phyloP scores from a whole-genome alignment of 37 sponge, comb jelly and placozoan species.

The Petrosia ficiformis region DNA sequence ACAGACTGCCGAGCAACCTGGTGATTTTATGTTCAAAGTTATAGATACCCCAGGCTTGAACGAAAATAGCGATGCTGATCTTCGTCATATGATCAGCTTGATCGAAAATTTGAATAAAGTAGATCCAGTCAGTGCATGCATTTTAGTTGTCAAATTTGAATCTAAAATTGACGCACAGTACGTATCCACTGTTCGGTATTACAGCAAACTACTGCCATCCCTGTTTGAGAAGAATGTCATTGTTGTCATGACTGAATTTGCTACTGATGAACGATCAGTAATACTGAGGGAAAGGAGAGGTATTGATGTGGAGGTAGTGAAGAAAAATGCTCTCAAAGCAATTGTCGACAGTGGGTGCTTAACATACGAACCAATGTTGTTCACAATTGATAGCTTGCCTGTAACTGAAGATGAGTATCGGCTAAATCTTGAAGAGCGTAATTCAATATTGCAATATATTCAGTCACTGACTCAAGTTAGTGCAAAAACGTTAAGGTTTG shows the following conservation, averaged over 20 bases:
- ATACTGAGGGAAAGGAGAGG: constrained; percentile 1
- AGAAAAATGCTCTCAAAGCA: not conserved
- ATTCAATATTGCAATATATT: constrained; percentile 13
- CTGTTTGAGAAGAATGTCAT: constrained; percentile 18
- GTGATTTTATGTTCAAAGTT: not conserved
- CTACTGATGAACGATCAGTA: constrained; percentile 10
- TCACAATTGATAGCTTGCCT: constrained; percentile 34
- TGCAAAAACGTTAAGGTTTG: not conserved
- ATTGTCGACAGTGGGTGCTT: not conserved
- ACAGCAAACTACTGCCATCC: constrained; percentile 6
- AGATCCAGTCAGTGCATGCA: not conserved
- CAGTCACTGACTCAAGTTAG: not conserved
- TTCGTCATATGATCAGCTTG: constrained; percentile 31
- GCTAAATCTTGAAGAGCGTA: not conserved
- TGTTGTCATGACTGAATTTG: constrained; percentile 37
- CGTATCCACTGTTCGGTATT: not conserved
- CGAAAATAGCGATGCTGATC: constrained; percentile 21
- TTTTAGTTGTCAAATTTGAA: constrained; percentile 3
- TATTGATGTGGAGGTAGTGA: constrained; percentile 25
- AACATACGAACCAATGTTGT: constrained; percentile 10
- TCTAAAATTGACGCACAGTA: constrained; percentile 10
- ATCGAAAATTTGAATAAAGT: not conserved
- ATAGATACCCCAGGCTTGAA: constrained; percentile 52
- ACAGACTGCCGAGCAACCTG: not conserved
- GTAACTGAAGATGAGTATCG: not conserved